A percentile compares a stretch with the other conserved stretches of the same genome.
These are phyloP conservation scores for Cheilosia urbana DNA, from an alignment of 2,888 invertebrate genomes.

Conservation along the genomic window DNA sequence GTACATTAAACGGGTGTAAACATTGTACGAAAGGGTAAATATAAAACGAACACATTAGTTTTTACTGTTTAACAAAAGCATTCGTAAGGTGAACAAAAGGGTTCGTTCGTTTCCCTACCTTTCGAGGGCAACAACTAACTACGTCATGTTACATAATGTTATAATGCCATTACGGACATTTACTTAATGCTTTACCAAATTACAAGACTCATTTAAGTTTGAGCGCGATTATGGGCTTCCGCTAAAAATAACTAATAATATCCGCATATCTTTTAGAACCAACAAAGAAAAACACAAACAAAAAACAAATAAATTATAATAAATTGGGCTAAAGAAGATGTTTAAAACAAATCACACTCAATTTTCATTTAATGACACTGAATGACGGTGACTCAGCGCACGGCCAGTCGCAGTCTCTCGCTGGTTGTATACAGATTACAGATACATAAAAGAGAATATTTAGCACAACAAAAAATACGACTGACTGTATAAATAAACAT, in stretches of 20 bases:
- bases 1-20: no score
- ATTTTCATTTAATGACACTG: constrained; percentile 58
- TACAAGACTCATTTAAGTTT: background rate
- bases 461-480: background rate
- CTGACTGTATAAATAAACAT: background rate
- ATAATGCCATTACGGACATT: no score
- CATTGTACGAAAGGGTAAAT: no score
- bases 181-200: no score
- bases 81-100: no score
- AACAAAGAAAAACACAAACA: constrained; percentile 8
- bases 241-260: background rate
- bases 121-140: no score
- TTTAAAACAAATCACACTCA: constrained; percentile 56
- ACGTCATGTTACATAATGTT: background rate
- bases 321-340: constrained; percentile 57
- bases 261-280: background rate
- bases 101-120: no score
- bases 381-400: constrained; percentile 48
- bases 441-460: constrained; percentile 8
- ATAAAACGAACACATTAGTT: no score
- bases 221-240: background rate
- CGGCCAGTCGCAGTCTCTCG: constrained; percentile 1
- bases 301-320: constrained; percentile 16
- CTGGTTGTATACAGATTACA: constrained; percentile 10
- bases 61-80: no score